Evolutionary conservation across 1,140 invertebrate genomes (phyloP), one percentile per base, ranked within the genome.

Genomic region (Reticulitermes speratus): DNA sequence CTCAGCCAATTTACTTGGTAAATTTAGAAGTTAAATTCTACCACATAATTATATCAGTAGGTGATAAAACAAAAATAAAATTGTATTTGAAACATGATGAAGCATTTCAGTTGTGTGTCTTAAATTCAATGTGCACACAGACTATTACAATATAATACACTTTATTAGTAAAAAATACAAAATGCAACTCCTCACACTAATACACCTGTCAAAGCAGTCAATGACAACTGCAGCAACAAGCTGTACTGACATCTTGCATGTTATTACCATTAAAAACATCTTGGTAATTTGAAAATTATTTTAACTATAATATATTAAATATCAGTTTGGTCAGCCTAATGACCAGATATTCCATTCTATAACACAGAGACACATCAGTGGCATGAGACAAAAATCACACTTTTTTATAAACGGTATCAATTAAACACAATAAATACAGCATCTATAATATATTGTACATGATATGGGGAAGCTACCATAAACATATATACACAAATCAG

Each of bases 141-240:
- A 48, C 45, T n/a, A 30, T 75, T 75, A 75, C 65, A 75, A 75
- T 75, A 75, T 75, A n/a, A 75, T 75, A 75, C 65, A 75, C 65
- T 75, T 75, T 75, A 75, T 75, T 75, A 75, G 65, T 75, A 75
- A 75, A 75, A 75, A 75, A 75, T 75, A 75, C 65, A 75, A 75
- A 75, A 75, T 75, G 25, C 65, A 75, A 75, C n/a, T 7, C 65
- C n/a, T n/a, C 65, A 75, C 7, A 25, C 14, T 75, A 75, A 75
- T 75, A 75, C 65, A 30, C 7, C 5, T 75, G 65, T 75, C 65
- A 75, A 30, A 75, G 65, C 65, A 75, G n/a, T 30, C 16, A 65
- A 1, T 14, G 14, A n/a, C 59, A 65, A 65, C 59, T 65, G 25
- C 21, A n/a, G 6, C 16, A 75, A 75, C 65, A 30, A 75, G 65